Evolutionary conservation across 1,140 invertebrate species (phyloP), one percentile per base, ranked within the genome.

Genomic region (Hetaerina americana): DNA sequence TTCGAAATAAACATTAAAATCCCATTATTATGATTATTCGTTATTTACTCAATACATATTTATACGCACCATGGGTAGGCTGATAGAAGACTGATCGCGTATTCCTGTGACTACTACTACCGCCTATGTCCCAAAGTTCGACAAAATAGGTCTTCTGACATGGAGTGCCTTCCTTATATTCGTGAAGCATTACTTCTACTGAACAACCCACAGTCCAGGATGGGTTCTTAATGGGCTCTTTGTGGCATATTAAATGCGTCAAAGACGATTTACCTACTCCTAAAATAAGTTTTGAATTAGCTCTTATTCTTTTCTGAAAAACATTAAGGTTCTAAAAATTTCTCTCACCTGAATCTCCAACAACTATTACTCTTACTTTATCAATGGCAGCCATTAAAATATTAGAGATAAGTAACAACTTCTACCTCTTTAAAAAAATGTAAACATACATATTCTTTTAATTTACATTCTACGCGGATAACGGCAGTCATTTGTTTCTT

Each of bases 61-160:
- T n/a, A 78, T 76, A 57, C 71, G 77, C 84, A 91, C 96, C 97
- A 85, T 98, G 92, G 73, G 93, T 91, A 31, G 92, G 89, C 78
- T 91, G 89, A 79, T 98, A 98, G 82, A 98, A 98, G 18, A 98
- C 92, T 74, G 89, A 87, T 78, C 96, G 85, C 18, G 94, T 92
- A 81, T 96, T 96, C 78, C 90, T 87, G 80, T 98, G 96, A 77
- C 87, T 93, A 76, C 91, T 89, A 74, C 94, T 96, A 18, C 96
- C 96, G 22, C 96, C 97, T 73, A 98, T 87, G 80, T 99, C 97
- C 90, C 95, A 98, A 26, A 98, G 83, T 83, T 98, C 96, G 57
- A 98, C 85, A 82, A 97, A 97, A 82, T 92, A 98, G 26, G 91
- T 91, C 75, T 91, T 91, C 79, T 98, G 95, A 69, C 88, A 87